Conservation (phyloP, 2,888 invertebrate genomes). For the Alsophila aescularia region DNA sequence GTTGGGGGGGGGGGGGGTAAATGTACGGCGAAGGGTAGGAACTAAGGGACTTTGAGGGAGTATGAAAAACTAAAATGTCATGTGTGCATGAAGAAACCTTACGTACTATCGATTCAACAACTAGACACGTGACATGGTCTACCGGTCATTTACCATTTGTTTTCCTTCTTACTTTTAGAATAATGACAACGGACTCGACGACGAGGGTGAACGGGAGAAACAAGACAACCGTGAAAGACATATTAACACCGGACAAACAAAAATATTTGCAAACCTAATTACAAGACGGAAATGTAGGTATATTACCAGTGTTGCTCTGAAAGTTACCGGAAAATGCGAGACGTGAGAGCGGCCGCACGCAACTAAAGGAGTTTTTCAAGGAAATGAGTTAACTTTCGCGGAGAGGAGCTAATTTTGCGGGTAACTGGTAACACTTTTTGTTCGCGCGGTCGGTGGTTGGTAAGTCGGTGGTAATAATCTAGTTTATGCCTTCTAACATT, state of each 20-base stretch:
- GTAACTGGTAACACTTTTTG: conserved; percentile 16
- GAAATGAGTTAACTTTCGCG: conserved; percentile 75
- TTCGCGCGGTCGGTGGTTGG: neutral
- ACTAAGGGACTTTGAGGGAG: too few species aligned
- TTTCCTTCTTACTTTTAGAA: too few species aligned
- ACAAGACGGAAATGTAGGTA: conserved; percentile 61
- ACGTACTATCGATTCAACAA: too few species aligned
- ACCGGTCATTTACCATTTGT: too few species aligned
- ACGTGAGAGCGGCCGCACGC: conserved; percentile 63
- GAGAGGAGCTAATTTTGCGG: conserved; percentile 53
- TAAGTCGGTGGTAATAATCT: neutral
- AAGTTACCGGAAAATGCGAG: conserved; percentile 55
- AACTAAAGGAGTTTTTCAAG: conserved; percentile 71
- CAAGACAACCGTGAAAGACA: conserved; percentile 67
- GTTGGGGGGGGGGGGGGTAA: too few species aligned
- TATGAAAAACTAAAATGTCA: too few species aligned
- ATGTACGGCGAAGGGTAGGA: too few species aligned
- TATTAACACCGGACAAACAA: conserved; percentile 61
- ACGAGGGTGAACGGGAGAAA: conserved; percentile 59
- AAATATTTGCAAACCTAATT: conserved; percentile 75
- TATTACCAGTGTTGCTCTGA: conserved; percentile 49
- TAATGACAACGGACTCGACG: conserved; percentile 28
- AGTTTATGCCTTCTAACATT: neutral
- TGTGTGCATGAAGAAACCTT: too few species aligned
- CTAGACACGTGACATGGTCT: too few species aligned